Conservation (phyloP, 2,113 vertebrate species). For the Cricetomys ansorgei region DNA sequence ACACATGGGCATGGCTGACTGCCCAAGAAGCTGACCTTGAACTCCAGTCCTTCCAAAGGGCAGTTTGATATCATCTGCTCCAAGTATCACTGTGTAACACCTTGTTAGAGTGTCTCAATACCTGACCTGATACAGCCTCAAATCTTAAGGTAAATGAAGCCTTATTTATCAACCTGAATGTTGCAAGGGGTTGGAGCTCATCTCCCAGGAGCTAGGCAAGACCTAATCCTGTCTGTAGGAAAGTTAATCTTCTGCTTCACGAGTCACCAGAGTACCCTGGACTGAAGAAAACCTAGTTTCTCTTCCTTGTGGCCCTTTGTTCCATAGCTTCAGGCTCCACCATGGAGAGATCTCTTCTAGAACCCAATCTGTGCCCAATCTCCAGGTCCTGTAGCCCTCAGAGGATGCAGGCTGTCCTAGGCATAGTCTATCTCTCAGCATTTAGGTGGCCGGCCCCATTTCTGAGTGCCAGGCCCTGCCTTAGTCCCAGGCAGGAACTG, state of each 20-base stretch:
- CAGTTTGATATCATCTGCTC: neutral
- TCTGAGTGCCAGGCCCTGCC: neutral
- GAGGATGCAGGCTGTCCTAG: too few relatives aligned
- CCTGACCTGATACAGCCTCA: too few relatives aligned
- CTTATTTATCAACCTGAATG: neutral
- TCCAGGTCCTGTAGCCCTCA: neutral
- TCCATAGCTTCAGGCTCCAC: neutral
- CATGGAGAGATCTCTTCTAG: neutral
- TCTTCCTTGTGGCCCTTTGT: neutral
- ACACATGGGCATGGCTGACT: neutral
- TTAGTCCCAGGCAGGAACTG: neutral
- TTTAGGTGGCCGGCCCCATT: too few relatives aligned
- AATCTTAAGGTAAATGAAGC: neutral
- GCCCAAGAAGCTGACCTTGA: neutral
- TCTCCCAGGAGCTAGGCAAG: neutral
- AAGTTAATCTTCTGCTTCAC: neutral
- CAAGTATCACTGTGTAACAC: neutral
- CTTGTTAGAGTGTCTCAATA: neutral
- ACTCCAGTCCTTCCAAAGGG: neutral
- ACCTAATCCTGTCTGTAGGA: neutral
- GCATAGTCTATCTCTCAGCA: neutral
- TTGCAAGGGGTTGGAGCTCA: neutral
- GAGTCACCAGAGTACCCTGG: too few relatives aligned
- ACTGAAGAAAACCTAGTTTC: neutral
- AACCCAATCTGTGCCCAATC: neutral